Conservation (phyloP, 2,113 vertebrate species). For the Tachycineta bicolor region DNA sequence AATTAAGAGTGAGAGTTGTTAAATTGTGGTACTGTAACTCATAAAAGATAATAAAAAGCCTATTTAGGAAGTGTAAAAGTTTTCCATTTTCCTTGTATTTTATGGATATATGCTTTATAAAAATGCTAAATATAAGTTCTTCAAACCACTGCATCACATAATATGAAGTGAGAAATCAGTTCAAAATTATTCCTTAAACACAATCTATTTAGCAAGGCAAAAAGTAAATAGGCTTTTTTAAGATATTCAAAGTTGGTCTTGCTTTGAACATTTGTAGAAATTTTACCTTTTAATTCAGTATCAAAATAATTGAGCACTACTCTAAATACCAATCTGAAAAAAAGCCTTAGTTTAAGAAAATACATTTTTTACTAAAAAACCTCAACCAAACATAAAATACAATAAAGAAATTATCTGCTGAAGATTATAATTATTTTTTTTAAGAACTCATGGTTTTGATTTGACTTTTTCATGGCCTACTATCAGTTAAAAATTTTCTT, state of each 20-base stretch:
- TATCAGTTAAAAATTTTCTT: background rate
- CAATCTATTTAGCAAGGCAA: background rate
- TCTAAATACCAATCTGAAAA: background rate
- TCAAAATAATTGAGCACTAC: background rate
- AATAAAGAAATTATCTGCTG: background rate
- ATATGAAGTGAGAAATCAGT: background rate
- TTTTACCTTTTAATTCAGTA: background rate
- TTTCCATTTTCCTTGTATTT: background rate
- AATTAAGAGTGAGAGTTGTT: background rate
- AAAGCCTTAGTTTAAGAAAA: background rate
- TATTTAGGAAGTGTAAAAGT: background rate
- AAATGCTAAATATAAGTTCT: background rate
- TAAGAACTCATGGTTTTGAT: background rate
- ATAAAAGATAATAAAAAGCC: background rate
- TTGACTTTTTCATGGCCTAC: background rate
- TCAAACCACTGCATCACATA: background rate
- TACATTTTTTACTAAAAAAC: fast-evolving
- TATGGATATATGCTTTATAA: background rate
- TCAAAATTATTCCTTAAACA: background rate
- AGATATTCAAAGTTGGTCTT: background rate
- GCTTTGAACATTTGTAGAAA: background rate
- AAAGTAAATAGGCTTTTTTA: background rate
- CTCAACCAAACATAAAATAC: background rate
- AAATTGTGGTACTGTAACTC: background rate
- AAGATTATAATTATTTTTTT: background rate